These are phyloP conservation scores for Dermolepida albohirtum DNA, from an alignment of 2,888 invertebrate genomes.

Conservation along the genomic window DNA sequence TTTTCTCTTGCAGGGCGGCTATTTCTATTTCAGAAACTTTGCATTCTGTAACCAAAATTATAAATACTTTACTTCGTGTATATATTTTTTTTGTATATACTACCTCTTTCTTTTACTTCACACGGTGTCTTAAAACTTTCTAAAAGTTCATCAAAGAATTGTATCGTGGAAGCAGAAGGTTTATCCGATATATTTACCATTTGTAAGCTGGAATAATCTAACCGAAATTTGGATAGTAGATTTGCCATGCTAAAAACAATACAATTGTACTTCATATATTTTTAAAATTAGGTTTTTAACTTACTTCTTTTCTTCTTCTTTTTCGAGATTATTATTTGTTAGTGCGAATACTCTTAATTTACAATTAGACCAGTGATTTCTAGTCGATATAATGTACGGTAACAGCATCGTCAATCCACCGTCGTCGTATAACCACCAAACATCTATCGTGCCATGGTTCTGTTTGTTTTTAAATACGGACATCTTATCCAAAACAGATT, in stretches of 20 bases:
- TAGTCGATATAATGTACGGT: slow-evolving; percentile 77
- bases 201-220: slow-evolving; percentile 90
- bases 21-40: slow-evolving; percentile 80
- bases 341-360: slow-evolving; percentile 82
- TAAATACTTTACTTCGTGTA: slow-evolving; percentile 15
- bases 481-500: slow-evolving; percentile 76
- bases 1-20: slow-evolving; percentile 83
- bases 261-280: not conserved
- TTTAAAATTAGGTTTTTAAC: slow-evolving; percentile 5
- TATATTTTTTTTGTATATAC: not conserved
- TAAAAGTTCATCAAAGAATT: slow-evolving; percentile 79
- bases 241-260: slow-evolving; percentile 84
- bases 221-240: slow-evolving; percentile 91
- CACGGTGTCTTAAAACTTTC: slow-evolving; percentile 72
- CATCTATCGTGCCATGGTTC: slow-evolving; percentile 71
- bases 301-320: slow-evolving; percentile 87
- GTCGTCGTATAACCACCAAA: slow-evolving; percentile 52
- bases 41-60: slow-evolving; percentile 67
- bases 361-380: slow-evolving; percentile 74
- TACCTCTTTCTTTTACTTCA: slow-evolving; percentile 58
- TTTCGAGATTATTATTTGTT: slow-evolving; percentile 80
- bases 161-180: slow-evolving; percentile 80
- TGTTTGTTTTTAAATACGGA: slow-evolving; percentile 83
- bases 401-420: slow-evolving; percentile 73
- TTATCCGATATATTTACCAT: slow-evolving; percentile 92